Evolutionary conservation across 2,113 vertebrate species (phyloP).

Genomic region (Triplophysa tibetana): DNA sequence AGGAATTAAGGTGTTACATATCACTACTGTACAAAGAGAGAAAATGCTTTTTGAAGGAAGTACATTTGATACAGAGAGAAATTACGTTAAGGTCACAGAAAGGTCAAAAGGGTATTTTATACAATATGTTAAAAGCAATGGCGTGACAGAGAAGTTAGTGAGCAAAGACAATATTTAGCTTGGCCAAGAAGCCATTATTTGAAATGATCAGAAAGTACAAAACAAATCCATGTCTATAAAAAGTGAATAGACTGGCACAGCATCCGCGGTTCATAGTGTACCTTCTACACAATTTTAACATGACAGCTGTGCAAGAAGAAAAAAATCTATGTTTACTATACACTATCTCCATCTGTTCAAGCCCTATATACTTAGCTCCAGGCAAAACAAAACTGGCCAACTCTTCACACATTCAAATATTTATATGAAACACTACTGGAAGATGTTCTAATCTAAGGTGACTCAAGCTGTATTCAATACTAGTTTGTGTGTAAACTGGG

Average conservation of each 20-base stretch:
- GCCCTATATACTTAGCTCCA: not conserved
- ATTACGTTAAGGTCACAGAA: not conserved
- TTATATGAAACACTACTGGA: no score
- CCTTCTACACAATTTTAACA: not conserved
- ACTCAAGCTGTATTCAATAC: no score
- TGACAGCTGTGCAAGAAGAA: not conserved
- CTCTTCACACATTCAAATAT: no score
- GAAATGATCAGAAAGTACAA: not conserved
- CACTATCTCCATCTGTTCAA: not conserved
- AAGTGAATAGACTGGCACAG: not conserved
- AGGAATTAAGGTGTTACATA: constrained; percentile 1
- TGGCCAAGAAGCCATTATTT: not conserved
- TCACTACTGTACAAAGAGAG: not conserved
- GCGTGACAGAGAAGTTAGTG: not conserved
- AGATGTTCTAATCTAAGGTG: no score
- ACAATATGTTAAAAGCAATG: not conserved
- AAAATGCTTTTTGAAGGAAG: not conserved
- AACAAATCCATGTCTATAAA: not conserved
- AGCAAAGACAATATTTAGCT: not conserved
- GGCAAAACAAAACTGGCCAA: not conserved
- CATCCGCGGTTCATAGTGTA: not conserved
- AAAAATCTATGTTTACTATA: not conserved
- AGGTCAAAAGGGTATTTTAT: not conserved
- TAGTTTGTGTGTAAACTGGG: no score
- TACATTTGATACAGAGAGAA: constrained; percentile 4